These are phyloP conservation scores for Gallinago jamesoni DNA, from an alignment of 2,113 vertebrate genomes.

Conservation along the genomic window DNA sequence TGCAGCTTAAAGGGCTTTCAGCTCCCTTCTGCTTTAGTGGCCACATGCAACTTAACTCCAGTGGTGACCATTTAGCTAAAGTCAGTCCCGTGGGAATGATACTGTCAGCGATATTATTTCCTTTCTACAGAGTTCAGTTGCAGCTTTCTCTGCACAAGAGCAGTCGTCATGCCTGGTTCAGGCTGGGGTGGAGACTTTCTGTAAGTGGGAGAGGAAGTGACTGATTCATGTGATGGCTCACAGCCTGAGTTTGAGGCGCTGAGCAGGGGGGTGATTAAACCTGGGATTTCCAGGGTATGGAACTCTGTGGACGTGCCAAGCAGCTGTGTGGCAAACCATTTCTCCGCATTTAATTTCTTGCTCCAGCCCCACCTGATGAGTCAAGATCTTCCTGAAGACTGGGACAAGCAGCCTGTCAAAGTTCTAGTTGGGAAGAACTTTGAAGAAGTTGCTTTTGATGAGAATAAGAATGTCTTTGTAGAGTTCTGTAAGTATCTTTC, in stretches of 20 bases:
- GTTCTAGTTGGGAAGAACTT: constrained; percentile 96
- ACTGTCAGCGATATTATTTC: neutral
- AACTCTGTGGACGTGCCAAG: neutral
- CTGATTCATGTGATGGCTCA: neutral
- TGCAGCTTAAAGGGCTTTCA: neutral
- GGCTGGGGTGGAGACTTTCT: neutral
- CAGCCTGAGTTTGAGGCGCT: neutral
- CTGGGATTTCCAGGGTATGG: neutral
- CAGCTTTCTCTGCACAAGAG: neutral
- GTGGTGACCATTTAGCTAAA: neutral
- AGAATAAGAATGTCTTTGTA: constrained; percentile 92
- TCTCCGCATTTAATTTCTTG: neutral
- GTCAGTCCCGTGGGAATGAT: neutral
- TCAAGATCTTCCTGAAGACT: constrained; percentile 94
- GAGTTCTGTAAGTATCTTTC: constrained; percentile 91
- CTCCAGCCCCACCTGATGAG: constrained; percentile 96
- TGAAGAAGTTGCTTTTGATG: constrained; percentile 90
- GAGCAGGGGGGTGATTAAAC: neutral
- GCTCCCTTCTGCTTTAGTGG: neutral
- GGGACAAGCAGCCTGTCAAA: constrained; percentile 92
- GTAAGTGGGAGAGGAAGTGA: neutral
- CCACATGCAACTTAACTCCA: rapidly evolving
- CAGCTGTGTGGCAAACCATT: neutral
- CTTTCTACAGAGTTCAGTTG: neutral
- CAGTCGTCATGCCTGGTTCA: neutral